Base-by-base conservation (phyloP, 2,797 vertebrate species). In the Orestias chungarensis region DNA sequence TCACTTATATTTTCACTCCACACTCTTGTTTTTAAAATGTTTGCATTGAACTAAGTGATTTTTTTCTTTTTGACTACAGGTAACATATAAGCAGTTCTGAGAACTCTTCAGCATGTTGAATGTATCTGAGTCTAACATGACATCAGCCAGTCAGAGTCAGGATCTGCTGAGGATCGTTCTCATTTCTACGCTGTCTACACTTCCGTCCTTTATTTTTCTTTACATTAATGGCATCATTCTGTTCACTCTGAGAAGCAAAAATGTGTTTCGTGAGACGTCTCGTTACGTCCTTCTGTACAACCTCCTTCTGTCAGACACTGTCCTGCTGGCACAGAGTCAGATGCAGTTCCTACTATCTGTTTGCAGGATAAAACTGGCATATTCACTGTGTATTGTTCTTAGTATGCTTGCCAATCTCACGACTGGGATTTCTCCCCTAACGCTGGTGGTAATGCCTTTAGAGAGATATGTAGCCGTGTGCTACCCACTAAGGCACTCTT, bases 141-240 rank as follows among this genome's bases (percentile, higher is more conserved):
- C 74, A 15, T 25, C 3, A 35, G 49, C 23, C 1, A 6, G 46
- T 49, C 61, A 31, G 49, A 3, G 12, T 40, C 40, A 47, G 50
- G 14, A 3, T 3, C 8, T 62, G 5, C 12, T 66, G 43, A 25
- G 61, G 18, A 57, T n/a, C 6, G 27, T 29, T 9, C 3, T 59
- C 1, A 50, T 52, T 15, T 64, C 61, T 7, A 50, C n/a, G 5
- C 3, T 49, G 23, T 46, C 40, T 17, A 64, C 23, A 8, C 9
- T 57, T 23, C 66, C 62, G 4, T 70, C 65, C 1, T 50, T 57
- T 7, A 6, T 85, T 6, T 92, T 89, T 59, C 65, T 86, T 9
- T 83, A 68, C 73, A 61, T 93, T 15, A 93, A 92, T 42, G 61
- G 67, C 3, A 35, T 71, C 64, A 82, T 93, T 84, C 23, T 92